Evolutionary conservation across 2,888 invertebrate species (phyloP), one percentile per base, ranked within the genome.

Genomic region (Antitype chi): DNA sequence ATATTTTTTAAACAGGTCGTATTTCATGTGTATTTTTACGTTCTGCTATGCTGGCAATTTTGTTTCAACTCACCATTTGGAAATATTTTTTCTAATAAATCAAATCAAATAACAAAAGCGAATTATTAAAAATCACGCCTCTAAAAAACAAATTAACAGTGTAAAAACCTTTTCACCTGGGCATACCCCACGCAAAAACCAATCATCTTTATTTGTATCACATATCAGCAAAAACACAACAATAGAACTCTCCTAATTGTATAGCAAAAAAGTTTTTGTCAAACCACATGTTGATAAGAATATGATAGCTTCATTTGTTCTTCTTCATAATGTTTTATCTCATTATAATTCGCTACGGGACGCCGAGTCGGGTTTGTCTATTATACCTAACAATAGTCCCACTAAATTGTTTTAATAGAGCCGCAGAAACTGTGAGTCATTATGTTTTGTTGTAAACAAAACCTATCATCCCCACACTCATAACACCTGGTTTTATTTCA

Each of bases 381-480:
- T 92, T 91, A 92, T 92, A 93, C 88, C 88, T 90, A 88, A 96
- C 96, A 96, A 96, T 95, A 90, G 94, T 88, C 77, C 89, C 89
- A 91, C 94, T 96, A 95, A 96, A 96, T 96, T 96, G 96, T 96
- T 96, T 96, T 96, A 96, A 96, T 96, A 93, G 94, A 94, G 90
- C 88, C 86, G 86, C 85, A 90, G 84, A 91, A 95, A 93, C 89
- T 91, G 89, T 94, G 81, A 96, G 95, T 96, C 96, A 96, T 93
- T 92, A 88, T 91, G 91, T 89, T 93, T 96, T 96, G 95, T 96
- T 92, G 91, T 84, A 86, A 71, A 89, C 88, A 86, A 91, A 91
- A 91, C 89, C 87, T 90, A 94, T 94, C 94, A 92, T 92, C 93
- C 94, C 92, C 83, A 81, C 80, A 78, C 83, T 86, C 80, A 88